Evolutionary conservation across 2,113 vertebrate genomes (phyloP).

Genomic region (Sylvietta virens): DNA sequence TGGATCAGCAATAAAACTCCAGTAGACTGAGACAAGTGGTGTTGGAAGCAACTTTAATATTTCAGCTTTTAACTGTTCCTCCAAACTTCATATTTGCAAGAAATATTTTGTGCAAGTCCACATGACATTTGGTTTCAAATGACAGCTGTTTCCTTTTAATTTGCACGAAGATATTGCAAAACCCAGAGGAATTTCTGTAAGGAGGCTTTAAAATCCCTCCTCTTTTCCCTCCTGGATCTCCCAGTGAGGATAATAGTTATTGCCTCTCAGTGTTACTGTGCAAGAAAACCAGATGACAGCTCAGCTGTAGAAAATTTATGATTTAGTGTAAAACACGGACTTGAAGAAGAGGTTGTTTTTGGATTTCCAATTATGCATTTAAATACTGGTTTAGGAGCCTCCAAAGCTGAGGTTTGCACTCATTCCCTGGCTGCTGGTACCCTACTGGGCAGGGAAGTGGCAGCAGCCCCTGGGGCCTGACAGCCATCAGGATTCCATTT

Average conservation of each 20-base stretch:
- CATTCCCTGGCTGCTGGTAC: not conserved
- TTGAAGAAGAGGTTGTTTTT: not conserved
- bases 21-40: not conserved
- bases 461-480: not conserved
- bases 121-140: not conserved
- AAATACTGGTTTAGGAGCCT: not conserved
- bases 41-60: not conserved
- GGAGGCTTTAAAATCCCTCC: not conserved
- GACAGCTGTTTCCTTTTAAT: not conserved
- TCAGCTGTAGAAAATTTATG: not conserved
- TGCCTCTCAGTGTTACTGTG: not conserved
- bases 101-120: not conserved
- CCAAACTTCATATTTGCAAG: not conserved
- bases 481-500: fast-evolving
- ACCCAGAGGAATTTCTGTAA: not conserved
- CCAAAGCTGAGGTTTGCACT: not conserved
- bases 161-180: not conserved
- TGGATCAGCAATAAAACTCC: not conserved
- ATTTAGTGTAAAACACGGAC: not conserved
- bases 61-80: not conserved
- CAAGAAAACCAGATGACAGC: not conserved
- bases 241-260: not conserved
- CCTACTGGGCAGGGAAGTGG: not conserved
- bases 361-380: not conserved
- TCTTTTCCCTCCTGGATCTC: not conserved